Evolutionary conservation across 2,797 vertebrate genomes (phyloP).

Genomic region (Helicolenus hilgendorfi): DNA sequence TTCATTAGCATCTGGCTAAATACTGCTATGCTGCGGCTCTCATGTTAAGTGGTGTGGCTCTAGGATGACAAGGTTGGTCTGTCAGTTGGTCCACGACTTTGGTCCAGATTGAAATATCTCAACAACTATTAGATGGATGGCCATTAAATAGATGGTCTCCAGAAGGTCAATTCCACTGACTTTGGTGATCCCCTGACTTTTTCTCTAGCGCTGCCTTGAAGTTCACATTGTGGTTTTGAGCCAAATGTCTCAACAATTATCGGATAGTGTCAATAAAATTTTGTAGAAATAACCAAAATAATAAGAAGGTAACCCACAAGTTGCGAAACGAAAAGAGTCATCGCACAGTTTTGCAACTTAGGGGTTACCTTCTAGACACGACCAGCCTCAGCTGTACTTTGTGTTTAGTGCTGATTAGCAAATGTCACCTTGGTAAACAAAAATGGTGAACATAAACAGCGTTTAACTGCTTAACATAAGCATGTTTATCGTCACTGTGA

Average conservation of each 20-base stretch:
- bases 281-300: too few relatives aligned
- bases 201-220: not conserved
- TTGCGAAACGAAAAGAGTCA: not conserved
- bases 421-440: not conserved
- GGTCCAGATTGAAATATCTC: not conserved
- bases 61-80: not conserved
- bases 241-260: not conserved
- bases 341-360: not conserved
- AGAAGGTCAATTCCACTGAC: not conserved
- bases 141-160: not conserved
- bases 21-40: not conserved
- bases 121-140: not conserved
- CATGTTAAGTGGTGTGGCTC: not conserved
- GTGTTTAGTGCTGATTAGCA: not conserved
- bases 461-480: not conserved
- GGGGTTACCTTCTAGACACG: too few relatives aligned
- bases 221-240: not conserved
- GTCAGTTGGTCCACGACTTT: not conserved
- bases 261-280: not conserved
- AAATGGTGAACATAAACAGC: not conserved
- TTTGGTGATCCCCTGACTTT: not conserved
- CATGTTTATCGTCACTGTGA: not conserved
- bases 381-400: not conserved
- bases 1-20: not conserved
- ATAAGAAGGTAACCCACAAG: too few relatives aligned